These are phyloP conservation scores for Lagopus leucura DNA, from an alignment of 2,113 vertebrate genomes.

Conservation along the genomic window DNA sequence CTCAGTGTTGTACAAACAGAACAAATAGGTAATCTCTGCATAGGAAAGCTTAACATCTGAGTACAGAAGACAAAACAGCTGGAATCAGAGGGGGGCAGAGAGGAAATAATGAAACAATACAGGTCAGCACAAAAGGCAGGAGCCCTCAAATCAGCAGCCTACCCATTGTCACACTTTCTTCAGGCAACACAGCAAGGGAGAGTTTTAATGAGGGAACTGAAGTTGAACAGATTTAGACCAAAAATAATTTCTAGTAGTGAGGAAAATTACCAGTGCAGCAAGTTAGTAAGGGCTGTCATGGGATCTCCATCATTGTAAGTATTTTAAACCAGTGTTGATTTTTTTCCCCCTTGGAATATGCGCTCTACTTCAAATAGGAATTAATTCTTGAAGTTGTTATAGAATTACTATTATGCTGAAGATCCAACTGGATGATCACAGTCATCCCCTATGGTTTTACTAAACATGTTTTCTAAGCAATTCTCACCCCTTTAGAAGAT, in stretches of 20 bases:
- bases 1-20: neutral
- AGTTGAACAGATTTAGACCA: constrained; percentile 31
- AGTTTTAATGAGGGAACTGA: constrained; percentile 68
- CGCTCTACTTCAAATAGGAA: neutral
- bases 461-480: neutral
- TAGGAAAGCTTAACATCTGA: constrained; percentile 45
- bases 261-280: constrained; percentile 12
- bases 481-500: neutral
- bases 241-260: constrained; percentile 30
- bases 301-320: neutral
- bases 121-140: constrained; percentile 39
- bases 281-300: neutral
- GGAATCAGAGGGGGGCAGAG: constrained; percentile 25
- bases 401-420: neutral
- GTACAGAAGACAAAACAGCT: constrained; percentile 44
- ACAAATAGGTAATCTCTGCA: constrained; percentile 22
- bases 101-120: constrained; percentile 48
- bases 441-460: neutral
- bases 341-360: neutral
- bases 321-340: constrained; percentile 14
- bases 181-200: constrained; percentile 62
- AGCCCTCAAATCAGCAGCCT: constrained; percentile 3
- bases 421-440: neutral
- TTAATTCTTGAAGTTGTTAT: neutral
- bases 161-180: constrained; percentile 47